Base-by-base conservation (phyloP, 2,113 vertebrate genomes). In the Cygnus atratus region DNA sequence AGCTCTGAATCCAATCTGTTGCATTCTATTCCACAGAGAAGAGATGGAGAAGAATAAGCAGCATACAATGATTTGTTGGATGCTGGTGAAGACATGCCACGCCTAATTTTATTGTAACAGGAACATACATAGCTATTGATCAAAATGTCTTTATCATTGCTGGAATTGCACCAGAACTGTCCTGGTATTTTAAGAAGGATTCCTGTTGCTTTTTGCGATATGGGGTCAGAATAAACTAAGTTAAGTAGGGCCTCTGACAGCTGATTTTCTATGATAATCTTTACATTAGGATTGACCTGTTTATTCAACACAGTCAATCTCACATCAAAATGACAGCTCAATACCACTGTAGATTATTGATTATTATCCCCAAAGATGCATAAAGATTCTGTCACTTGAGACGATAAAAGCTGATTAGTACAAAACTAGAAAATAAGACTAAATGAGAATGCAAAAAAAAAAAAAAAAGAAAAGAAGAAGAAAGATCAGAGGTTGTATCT, bases 181-280 rank as follows among this genome's bases (percentile, higher is more conserved):
- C 84, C 62, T 35, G 50, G 59, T 77, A 85, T 93, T 96, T 91
- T 84, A 80, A 87, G 84, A 96, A 87, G 55, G 77, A 94, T 90
- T 96, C 25, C 1, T 91, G 87, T 93, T 91, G 63, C 77, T 94
- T 94, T 95, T 90, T 77, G 37, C 63, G 81, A 92, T 93, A 66
- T 70, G 84, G 94, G 91, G 84, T 93, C 95, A 95, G 93, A 96
- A 93, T 95, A 94, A 93, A 95, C 96, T 91, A 96, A 93, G 92
- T 96, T 91, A 96, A 93, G 55, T 24, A 84, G 75, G 74, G 70
- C 54, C 43, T 94, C 88, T 95, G 92, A 96, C 95, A 94, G 81
- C 91, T 95, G 91, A 93, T 96, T 93, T 91, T 92, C 84, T 84
- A 67, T 83, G 70, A 92, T 94, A 93, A 95, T 95, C 92, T 87